phyloP scores from a whole-genome alignment of 2,113 vertebrate genomes.

The Alethe diademata region DNA sequence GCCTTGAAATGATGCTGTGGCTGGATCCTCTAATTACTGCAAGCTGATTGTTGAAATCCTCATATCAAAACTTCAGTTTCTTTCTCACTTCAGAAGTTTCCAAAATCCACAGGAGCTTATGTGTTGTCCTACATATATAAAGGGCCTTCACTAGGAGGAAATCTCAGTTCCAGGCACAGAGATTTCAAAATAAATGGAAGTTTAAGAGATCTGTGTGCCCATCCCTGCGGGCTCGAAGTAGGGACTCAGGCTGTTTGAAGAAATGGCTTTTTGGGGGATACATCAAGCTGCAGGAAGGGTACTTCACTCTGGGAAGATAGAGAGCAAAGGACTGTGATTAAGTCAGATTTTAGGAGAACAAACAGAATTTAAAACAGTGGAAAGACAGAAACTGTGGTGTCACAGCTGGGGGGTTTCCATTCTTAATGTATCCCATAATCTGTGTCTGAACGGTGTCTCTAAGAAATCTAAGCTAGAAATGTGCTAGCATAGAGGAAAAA shows the following conservation, averaged over 20 bases:
- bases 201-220: not conserved
- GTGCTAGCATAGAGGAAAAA: not conserved
- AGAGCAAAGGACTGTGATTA: not conserved
- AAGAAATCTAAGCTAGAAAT: not conserved
- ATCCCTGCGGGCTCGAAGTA: rapidly evolving
- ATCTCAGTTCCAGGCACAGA: not conserved
- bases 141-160: not conserved
- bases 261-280: not conserved
- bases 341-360: not conserved
- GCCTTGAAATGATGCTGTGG: not conserved
- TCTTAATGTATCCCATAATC: not conserved
- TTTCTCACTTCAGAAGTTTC: not conserved
- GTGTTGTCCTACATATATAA: not conserved
- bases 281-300: not conserved
- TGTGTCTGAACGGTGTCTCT: not conserved
- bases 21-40: not conserved
- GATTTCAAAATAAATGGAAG: not conserved
- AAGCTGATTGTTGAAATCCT: not conserved
- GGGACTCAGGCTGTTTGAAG: not conserved
- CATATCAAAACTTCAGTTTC: not conserved
- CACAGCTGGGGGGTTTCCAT: not conserved
- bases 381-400: not conserved
- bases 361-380: not conserved
- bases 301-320: not conserved
- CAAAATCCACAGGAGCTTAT: not conserved